Evolutionary conservation across 2,113 vertebrate genomes (phyloP).

Genomic region (Talpa occidentalis): DNA sequence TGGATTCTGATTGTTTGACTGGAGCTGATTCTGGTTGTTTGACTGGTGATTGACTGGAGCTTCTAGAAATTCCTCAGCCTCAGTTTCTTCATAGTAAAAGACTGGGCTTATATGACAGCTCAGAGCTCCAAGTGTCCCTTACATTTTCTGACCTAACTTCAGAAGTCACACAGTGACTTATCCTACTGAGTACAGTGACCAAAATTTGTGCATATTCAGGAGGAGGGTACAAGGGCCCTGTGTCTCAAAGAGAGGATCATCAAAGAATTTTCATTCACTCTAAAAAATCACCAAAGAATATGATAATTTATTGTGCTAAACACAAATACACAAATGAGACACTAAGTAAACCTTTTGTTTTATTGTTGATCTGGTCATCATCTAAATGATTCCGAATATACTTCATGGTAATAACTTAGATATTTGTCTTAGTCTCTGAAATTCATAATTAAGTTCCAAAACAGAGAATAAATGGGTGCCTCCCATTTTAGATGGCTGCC

Average conservation of each 20-base stretch:
- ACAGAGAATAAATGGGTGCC: neutral
- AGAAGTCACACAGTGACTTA: neutral
- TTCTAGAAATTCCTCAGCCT: neutral
- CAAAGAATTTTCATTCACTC: neutral
- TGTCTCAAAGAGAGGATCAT: neutral
- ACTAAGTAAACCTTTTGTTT: neutral
- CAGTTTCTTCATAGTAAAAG: neutral
- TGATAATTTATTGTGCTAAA: neutral
- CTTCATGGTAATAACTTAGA: neutral
- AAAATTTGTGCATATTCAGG: neutral
- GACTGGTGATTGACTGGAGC: neutral
- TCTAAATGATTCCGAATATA: neutral
- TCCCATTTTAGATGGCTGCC: neutral
- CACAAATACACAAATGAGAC: neutral
- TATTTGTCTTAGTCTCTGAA: neutral
- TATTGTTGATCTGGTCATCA: neutral
- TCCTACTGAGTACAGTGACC: neutral
- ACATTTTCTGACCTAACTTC: neutral
- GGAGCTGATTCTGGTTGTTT: no score
- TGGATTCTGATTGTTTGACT: no score
- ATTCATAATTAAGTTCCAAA: neutral
- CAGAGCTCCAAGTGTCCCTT: neutral
- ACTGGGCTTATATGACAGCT: neutral
- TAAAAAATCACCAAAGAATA: neutral
- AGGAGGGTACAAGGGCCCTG: rapidly evolving